Conservation (phyloP, 35 echinoderm and acorn worm species). For the Holothuria glaberrima region DNA sequence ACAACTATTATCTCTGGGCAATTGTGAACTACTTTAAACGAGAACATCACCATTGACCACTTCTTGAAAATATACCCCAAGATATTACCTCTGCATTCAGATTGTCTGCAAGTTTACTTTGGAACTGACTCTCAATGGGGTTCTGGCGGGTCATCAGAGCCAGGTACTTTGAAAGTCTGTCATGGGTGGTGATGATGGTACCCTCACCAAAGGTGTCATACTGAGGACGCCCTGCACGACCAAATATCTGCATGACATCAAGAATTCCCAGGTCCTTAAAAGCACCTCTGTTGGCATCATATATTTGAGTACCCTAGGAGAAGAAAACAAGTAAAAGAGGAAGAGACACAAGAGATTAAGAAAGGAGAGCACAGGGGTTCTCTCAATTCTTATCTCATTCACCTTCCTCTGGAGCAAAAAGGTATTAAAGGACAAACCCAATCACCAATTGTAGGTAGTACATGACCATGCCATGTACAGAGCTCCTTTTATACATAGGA, state of each 20-base stretch:
- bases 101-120: constrained; percentile 76
- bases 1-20: no score
- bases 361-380: no score
- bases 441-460: no score
- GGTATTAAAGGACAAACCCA: no score
- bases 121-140: constrained; percentile 98
- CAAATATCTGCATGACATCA: constrained; percentile 92
- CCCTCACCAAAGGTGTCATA: constrained; percentile 92
- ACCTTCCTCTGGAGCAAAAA: no score
- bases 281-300: constrained; percentile 94
- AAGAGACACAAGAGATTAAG: no score
- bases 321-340: no score
- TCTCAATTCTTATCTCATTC: no score
- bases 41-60: no score
- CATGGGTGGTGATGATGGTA: constrained; percentile 93
- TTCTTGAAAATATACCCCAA: background rate
- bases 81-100: constrained; percentile 93
- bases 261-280: constrained; percentile 90
- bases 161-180: constrained; percentile 92
- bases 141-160: constrained; percentile 94
- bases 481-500: no score
- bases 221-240: constrained; percentile 96
- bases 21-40: no score
- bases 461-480: no score
- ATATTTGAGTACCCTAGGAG: constrained; percentile 92